phyloP scores from a whole-genome alignment of 2,797 vertebrate genomes.

The Mareca strepera region DNA sequence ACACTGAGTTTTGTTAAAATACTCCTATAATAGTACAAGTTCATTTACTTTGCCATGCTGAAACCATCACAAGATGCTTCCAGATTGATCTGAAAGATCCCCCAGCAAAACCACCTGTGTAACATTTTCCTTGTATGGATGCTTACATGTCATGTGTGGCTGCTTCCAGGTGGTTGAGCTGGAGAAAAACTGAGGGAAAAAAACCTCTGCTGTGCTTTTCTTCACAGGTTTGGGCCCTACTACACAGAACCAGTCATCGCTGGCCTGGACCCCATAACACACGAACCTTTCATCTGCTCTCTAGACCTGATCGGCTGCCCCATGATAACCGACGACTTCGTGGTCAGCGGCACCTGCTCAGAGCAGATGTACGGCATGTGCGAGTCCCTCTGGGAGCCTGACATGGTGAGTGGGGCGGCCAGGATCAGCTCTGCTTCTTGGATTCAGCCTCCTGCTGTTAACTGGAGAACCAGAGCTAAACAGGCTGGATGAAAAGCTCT shows the following conservation, averaged over 20 bases:
- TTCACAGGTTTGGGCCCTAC: slow-evolving; percentile 92
- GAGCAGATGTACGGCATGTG: slow-evolving; percentile 99
- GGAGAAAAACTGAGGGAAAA: too few relatives aligned
- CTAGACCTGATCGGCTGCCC: slow-evolving; percentile 97
- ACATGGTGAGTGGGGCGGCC: slow-evolving; percentile 86
- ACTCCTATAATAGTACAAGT: not conserved
- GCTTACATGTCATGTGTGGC: accelerated
- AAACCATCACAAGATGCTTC: not conserved
- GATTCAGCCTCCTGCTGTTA: not conserved
- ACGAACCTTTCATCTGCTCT: slow-evolving; percentile 95
- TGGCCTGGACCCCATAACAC: slow-evolving; percentile 90
- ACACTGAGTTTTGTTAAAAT: not conserved
- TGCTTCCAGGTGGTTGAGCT: not conserved
- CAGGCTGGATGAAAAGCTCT: not conserved
- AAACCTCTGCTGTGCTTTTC: too few relatives aligned
- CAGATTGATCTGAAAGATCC: not conserved
- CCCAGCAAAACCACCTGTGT: not conserved
- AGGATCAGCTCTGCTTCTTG: accelerated
- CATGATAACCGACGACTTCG: slow-evolving; percentile 97
- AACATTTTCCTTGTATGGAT: not conserved
- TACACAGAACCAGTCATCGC: slow-evolving; percentile 97
- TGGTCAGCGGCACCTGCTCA: slow-evolving; percentile 96
- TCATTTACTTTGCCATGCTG: not conserved
- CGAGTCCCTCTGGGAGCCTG: slow-evolving; percentile 95
- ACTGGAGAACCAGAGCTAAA: accelerated